These are phyloP conservation scores for Myotis yumanensis DNA, from an alignment of 2,113 vertebrate species.

Conservation along the genomic window DNA sequence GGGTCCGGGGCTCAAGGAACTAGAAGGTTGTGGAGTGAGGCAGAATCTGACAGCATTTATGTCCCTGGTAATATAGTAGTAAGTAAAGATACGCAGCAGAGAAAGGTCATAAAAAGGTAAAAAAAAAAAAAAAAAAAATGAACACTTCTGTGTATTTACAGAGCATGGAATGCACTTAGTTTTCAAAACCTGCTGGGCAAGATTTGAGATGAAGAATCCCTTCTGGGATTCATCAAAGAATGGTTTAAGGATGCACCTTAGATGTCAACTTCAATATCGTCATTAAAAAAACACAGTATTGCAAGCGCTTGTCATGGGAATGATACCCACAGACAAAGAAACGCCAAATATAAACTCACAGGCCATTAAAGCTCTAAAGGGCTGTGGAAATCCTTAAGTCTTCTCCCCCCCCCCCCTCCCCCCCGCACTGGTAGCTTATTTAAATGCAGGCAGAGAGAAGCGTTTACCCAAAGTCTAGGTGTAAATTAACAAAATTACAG, in stretches of 20 bases:
- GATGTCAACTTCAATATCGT: conserved; percentile 1
- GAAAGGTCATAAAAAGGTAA: conserved; percentile 15
- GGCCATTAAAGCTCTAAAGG: not conserved
- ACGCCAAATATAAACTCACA: not conserved
- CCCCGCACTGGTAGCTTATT: not conserved
- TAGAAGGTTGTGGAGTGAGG: not conserved
- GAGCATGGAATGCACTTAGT: not conserved
- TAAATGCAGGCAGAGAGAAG: not conserved
- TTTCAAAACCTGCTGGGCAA: not conserved
- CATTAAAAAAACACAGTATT: not conserved
- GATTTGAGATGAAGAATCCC: not conserved
- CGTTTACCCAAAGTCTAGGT: not conserved
- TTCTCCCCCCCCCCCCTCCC: not conserved
- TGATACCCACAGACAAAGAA: not conserved
- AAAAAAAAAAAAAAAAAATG: not conserved
- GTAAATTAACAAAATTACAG: conserved; percentile 20
- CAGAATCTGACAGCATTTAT: not conserved
- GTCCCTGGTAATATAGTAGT: not conserved
- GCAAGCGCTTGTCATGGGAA: not conserved
- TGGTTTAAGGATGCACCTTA: not conserved
- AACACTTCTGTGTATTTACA: not conserved
- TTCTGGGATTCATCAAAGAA: conserved; percentile 36
- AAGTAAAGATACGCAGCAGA: not conserved
- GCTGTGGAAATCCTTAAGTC: not conserved
- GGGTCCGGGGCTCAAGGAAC: not conserved